Base-by-base conservation (phyloP, 2,113 vertebrate species). In the Holacanthus passer region DNA sequence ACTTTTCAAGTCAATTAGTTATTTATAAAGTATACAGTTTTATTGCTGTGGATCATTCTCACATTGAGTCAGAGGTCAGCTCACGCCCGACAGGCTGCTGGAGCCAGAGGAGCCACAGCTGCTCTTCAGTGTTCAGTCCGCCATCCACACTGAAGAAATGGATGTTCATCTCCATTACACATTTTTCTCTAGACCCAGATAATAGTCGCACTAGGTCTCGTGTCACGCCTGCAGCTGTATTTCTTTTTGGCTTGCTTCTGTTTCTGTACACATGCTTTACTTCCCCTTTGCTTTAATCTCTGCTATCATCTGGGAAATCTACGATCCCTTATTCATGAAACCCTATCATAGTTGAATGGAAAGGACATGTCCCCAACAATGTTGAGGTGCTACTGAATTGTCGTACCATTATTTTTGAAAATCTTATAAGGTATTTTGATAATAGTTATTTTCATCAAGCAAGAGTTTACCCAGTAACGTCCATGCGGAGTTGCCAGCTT, bases 171-270 rank as follows among this genome's bases (percentile, higher is more conserved):
- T 78, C 41, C 72, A 14, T 32, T 72, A 19, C 56, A 53, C 71
- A 48, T 59, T 45, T 72, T 32, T 41, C 19, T 35, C 52, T 19
- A 41, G 2, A 65, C 32, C 37, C n/a, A 67, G 41, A 75, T 73
- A 81, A 83, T 67, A 37, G 52, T 55, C 47, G 71, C 47, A 84
- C 78, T 66, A 64, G 35, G 37, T 55, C 64, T 41, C 32, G 16
- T 77, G 64, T 78, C 78, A 48, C 10, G 37, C 56, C 35, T 62
- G 35, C 62, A 78, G 81, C 60, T 72, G 55, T 80, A 43, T 72
- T 55, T 77, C 70, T 56, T 60, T 59, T 52, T 17, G 27, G n/a
- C 58, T 0, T 58, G 55, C 63, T 68, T 50, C 27, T 82, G 17
- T 63, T 78, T 55, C 47, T 27, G 4, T 17, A 13, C 12, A 64